These are phyloP conservation scores for Sorex fumeus DNA, from an alignment of 2,113 vertebrate species.

Conservation along the genomic window DNA sequence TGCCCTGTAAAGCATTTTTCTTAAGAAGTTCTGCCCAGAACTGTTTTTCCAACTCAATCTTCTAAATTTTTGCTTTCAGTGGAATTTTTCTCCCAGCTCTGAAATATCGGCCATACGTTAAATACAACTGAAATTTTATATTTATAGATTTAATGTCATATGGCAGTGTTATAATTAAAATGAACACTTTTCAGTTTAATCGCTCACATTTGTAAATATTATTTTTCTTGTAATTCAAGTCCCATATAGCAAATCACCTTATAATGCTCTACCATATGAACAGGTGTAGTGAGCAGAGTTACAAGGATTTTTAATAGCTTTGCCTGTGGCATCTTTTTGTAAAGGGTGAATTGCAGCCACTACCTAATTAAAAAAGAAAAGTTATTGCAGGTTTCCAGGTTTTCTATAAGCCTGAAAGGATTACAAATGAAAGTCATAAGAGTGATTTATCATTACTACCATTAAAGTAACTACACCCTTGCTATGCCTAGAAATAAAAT, in stretches of 20 bases:
- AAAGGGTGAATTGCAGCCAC: constrained; percentile 30
- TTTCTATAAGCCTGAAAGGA: constrained; percentile 19
- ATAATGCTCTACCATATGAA: constrained; percentile 55
- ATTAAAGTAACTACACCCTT: not conserved
- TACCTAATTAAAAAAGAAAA: not conserved
- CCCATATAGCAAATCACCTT: constrained; percentile 52
- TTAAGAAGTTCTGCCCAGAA: constrained; percentile 21
- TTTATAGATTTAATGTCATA: constrained; percentile 27
- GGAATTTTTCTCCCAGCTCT: not conserved
- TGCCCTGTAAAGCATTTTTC: not conserved
- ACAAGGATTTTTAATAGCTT: constrained; percentile 59
- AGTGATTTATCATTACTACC: not conserved
- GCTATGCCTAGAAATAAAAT: constrained; percentile 8
- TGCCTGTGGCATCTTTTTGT: constrained; percentile 50
- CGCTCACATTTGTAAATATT: constrained; percentile 63
- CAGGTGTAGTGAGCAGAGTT: not conserved
- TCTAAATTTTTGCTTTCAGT: constrained; percentile 19
- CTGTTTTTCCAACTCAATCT: not conserved
- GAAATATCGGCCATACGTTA: not conserved
- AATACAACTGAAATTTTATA: constrained; percentile 46
- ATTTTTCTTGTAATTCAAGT: constrained; percentile 52
- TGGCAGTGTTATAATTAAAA: not conserved
- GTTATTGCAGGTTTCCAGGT: not conserved
- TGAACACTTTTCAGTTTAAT: constrained; percentile 41
- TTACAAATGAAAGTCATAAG: not conserved